Evolutionary conservation across 1,140 invertebrate species (phyloP).

Genomic region (Trialeurodes vaporariorum): DNA sequence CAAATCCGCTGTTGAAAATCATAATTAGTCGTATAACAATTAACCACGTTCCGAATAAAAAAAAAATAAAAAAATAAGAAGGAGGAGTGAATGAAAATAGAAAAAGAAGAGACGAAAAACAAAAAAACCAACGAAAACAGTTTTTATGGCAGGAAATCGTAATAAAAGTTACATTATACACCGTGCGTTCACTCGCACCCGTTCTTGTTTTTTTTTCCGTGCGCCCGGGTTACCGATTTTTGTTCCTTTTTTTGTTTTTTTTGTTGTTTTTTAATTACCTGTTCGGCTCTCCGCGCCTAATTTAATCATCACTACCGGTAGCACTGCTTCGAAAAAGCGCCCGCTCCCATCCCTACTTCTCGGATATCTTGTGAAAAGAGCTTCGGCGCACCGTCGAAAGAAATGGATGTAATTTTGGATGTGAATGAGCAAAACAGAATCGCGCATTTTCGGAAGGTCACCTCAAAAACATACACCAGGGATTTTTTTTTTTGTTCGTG

Average conservation of each 20-base stretch:
- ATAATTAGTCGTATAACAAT: background rate
- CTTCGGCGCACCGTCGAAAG: too few species aligned
- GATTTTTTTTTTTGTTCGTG: too few species aligned
- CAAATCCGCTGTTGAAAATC: background rate
- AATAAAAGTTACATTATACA: background rate
- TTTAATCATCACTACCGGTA: background rate
- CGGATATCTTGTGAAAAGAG: too few species aligned
- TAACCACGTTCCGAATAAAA: background rate
- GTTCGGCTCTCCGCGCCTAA: background rate
- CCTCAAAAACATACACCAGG: too few species aligned
- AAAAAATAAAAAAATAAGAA: background rate
- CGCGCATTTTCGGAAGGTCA: too few species aligned
- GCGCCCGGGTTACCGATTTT: background rate
- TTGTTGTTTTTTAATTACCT: slow-evolving; percentile 1
- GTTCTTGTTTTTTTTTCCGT: background rate
- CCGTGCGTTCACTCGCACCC: background rate
- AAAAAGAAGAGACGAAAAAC: too few species aligned
- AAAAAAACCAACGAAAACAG: background rate
- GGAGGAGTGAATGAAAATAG: background rate
- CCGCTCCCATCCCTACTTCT: too few species aligned
- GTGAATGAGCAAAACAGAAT: too few species aligned
- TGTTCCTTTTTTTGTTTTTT: too few species aligned
- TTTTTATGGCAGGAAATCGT: background rate
- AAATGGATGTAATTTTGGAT: too few species aligned
- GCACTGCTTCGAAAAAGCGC: background rate